A percentile compares a stretch with the other conserved stretches of the same genome.
phyloP scores from a whole-genome alignment of 2,888 invertebrate genomes.

The Ischnus inquisitorius region DNA sequence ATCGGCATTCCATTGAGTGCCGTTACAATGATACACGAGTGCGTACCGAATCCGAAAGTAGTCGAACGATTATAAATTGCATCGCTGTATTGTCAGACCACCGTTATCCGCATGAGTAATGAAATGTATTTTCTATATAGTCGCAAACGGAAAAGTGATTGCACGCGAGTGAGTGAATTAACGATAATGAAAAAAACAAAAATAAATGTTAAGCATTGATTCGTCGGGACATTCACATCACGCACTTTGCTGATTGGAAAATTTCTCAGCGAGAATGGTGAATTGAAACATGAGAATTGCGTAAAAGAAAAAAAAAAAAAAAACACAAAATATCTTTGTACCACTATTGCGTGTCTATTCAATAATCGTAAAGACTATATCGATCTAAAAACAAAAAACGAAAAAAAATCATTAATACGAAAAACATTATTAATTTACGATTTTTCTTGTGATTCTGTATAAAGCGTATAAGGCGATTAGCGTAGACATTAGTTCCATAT shows the following conservation, averaged over 20 bases:
- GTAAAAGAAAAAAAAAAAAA: conserved; percentile 43
- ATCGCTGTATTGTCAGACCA: conserved; percentile 54
- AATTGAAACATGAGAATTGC: conserved; percentile 40
- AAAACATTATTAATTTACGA: conserved; percentile 69
- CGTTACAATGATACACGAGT: conserved; percentile 68
- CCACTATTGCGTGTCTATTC: conserved; percentile 79
- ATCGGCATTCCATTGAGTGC: conserved; percentile 66
- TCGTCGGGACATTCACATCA: conserved; percentile 39
- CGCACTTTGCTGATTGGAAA: conserved; percentile 48
- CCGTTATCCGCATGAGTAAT: conserved; percentile 46
- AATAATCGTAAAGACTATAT: conserved; percentile 76
- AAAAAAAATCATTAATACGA: conserved; percentile 51
- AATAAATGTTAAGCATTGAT: conserved; percentile 32
- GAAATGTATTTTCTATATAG: conserved; percentile 56
- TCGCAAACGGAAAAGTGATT: conserved; percentile 46
- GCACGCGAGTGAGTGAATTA: conserved; percentile 40
- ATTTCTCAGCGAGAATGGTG: conserved; percentile 58
- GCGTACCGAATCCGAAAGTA: conserved; percentile 68
- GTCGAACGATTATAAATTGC: conserved; percentile 68
- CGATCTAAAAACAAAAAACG: conserved; percentile 74
- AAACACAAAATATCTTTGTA: conserved; percentile 76
- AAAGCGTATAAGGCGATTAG: conserved; percentile 71
- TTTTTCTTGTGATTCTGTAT: conserved; percentile 75
- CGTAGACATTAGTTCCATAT: conserved; percentile 72
- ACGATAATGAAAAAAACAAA: conserved; percentile 29